Evolutionary conservation across 2,888 invertebrate genomes (phyloP).

Genomic region (Phengaris alcon): DNA sequence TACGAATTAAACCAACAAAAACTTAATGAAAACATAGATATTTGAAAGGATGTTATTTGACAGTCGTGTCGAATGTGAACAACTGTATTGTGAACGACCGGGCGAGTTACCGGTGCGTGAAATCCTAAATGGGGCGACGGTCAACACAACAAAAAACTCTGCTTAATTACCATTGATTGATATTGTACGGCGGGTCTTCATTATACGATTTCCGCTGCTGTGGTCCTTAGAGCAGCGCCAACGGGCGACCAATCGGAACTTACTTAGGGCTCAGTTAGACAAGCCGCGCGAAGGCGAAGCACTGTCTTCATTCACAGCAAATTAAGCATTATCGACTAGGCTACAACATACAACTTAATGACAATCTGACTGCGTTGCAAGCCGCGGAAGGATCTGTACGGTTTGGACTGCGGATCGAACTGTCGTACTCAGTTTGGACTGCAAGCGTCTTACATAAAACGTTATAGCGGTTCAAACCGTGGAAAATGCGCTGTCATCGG

Average conservation of each 20-base stretch:
- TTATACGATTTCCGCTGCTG: slow-evolving; percentile 40
- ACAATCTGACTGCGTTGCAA: too few relatives aligned
- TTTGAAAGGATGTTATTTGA: slow-evolving; percentile 54
- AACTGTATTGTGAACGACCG: slow-evolving; percentile 59
- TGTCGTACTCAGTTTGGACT: too few relatives aligned
- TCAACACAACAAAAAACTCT: slow-evolving; percentile 43
- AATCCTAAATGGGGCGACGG: slow-evolving; percentile 52
- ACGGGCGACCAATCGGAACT: background rate
- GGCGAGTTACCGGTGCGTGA: slow-evolving; percentile 57
- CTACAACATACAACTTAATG: too few relatives aligned
- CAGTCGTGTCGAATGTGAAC: slow-evolving; percentile 65
- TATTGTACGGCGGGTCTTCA: slow-evolving; percentile 43
- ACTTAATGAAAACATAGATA: slow-evolving; percentile 31
- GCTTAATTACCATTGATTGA: slow-evolving; percentile 47
- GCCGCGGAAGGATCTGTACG: too few relatives aligned
- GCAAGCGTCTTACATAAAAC: too few relatives aligned
- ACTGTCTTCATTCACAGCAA: too few relatives aligned
- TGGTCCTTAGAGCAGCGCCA: background rate
- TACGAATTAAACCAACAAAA: slow-evolving; percentile 19
- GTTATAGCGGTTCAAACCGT: too few relatives aligned
- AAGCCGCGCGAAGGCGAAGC: too few relatives aligned
- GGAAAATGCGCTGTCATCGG: too few relatives aligned
- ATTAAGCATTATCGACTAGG: too few relatives aligned
- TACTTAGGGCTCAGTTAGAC: too few relatives aligned
- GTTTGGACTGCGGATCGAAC: too few relatives aligned